Base-by-base conservation (phyloP, 2,888 invertebrate species). In the Trissolcus japonicus region DNA sequence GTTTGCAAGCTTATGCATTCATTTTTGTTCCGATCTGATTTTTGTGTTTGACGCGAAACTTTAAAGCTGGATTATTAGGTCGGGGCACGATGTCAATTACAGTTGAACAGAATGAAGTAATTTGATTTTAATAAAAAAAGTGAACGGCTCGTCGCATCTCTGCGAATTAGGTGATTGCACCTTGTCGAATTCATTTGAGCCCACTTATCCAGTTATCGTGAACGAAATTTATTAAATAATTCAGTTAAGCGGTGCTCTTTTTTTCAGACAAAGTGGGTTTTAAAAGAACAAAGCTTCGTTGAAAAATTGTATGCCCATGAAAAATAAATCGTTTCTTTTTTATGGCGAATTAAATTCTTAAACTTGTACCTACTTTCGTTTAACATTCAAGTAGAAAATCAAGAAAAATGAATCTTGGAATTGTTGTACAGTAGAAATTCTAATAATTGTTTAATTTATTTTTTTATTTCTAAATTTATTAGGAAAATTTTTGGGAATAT, bases 221-320 rank as follows among this genome's bases (percentile, higher is more conserved):
- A 56, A 57, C 69, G 62, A 51, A 62, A 71, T 62, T 71, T 62
- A 43, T 55, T 43, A 62, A 71, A 71, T 29, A 56, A 56, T 14
- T 50, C 16, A 9, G 35, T 68, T 60, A 60, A 68, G 17, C 35
- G 25, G 25, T 50, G 19, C 9, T 25, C 40, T 56, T 35, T 41
- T 57, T 13, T 11, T 11, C 35, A 35, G 35, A 2, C 35, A 11
- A 35, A 35, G 11, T 11, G 11, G 35, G 35, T 35, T 35, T 35
- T 35, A 9, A 35, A 35, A 35, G 35, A 35, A 35, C 35, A 25
- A 6, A 25, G 25, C 25, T 25, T 6, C 25, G 25, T 4, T 25
- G 25, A 25, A 25, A 25, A 25, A 3, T 25, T 25, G 0, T 25
- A 6, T 25, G 25, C 25, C 25, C 21, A 4, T 6, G 25, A 2